Conservation (phyloP, 2,797 vertebrate genomes). For the Carcharodon carcharias region DNA sequence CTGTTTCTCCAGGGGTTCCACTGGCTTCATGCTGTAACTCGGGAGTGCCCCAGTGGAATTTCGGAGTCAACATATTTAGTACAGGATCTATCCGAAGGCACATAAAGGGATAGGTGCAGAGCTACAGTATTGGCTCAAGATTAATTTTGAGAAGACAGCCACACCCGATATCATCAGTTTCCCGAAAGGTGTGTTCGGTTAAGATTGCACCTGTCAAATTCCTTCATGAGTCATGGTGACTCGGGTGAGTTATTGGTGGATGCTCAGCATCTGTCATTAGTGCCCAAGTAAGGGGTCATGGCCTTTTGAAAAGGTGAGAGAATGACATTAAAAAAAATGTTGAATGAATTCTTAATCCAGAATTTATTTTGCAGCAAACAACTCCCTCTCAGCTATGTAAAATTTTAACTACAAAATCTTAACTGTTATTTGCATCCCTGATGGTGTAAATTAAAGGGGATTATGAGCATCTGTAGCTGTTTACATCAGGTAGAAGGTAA, state of each 20-base stretch:
- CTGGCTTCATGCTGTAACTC: neutral
- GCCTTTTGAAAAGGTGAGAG: neutral
- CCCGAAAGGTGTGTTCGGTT: no score
- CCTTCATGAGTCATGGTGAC: neutral
- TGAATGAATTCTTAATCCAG: neutral
- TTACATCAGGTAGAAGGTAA: neutral
- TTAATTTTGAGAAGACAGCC: neutral
- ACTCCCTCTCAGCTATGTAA: neutral
- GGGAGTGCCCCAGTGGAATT: neutral
- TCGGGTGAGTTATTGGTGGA: neutral
- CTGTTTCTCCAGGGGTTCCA: neutral
- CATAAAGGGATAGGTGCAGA: neutral
- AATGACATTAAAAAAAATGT: neutral
- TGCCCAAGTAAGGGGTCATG: neutral
- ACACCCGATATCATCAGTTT: neutral
- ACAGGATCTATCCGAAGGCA: neutral
- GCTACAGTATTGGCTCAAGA: neutral
- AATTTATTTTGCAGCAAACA: neutral
- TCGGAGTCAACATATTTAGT: neutral
- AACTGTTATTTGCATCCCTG: neutral
- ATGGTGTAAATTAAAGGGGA: neutral
- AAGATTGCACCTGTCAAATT: neutral
- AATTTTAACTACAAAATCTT: neutral
- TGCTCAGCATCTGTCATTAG: no score
- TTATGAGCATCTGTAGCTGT: neutral